Evolutionary conservation across 2,113 vertebrate species (phyloP).

Genomic region (Peromyscus maniculatus): DNA sequence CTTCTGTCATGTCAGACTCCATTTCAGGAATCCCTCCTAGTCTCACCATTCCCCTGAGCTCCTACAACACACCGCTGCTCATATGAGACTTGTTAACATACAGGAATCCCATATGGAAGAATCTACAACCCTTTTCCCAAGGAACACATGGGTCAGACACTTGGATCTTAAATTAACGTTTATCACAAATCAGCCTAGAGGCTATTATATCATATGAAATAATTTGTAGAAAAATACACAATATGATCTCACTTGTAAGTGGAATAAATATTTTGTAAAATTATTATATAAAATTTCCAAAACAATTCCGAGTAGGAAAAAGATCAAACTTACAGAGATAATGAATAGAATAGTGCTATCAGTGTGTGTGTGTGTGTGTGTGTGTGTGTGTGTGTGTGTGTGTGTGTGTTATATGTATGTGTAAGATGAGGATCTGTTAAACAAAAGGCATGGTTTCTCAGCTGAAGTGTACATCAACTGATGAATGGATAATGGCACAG

Average conservation of each 20-base stretch:
- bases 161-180: neutral
- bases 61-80: neutral
- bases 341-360: neutral
- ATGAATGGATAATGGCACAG: neutral
- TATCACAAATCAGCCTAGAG: neutral
- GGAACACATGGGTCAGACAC: too few relatives aligned
- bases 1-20: neutral
- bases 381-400: neutral
- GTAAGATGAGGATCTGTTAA: neutral
- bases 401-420: neutral
- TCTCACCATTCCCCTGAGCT: too few relatives aligned
- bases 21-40: neutral
- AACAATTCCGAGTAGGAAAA: neutral
- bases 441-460: neutral
- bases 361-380: neutral
- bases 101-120: neutral
- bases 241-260: neutral
- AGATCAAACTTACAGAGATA: neutral
- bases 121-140: neutral
- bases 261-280: neutral
- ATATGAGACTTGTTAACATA: neutral
- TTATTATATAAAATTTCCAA: neutral
- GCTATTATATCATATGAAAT: neutral
- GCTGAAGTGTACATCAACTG: neutral
- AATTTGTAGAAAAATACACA: neutral